Evolutionary conservation across 53 echinoderm and acorn worm species (phyloP), one percentile per base, ranked within the genome.

Genomic region (Crossaster papposus): DNA sequence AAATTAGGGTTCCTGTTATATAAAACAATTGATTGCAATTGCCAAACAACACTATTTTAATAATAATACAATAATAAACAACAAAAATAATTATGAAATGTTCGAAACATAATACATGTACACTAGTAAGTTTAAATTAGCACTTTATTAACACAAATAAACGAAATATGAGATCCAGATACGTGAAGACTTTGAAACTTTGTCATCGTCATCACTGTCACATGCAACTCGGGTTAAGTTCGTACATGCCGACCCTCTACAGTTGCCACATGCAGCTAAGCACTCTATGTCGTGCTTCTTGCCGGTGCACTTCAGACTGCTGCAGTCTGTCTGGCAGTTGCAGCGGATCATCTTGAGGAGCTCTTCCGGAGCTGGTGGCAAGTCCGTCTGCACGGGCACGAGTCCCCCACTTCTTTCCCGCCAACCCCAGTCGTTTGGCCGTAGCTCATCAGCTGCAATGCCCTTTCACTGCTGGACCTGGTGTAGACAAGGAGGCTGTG

Each of bases 401-500:
- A 86, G 85, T 15, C 34, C 30, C 5, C 80, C 63, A 64, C 51
- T 64, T 34, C 23, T 71, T 15, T 62, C 62, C 22, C 14, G 4
- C 62, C 62, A 62, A 8, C 62, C 22, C 62, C 62, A 62, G 4
- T 3, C 62, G 4, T 62, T 2, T 62, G 62, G 62, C 62, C 4
- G 55, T 23, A 92, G 36, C 10, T 64, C 18, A 20, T 68, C 51
- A 17, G 30, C 88, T 58, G 68, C n/a, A n/a, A n/a, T 81, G 36
- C 84, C 82, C 52, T 82, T 93, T 91, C 93, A 88, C 31, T 73
- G 83, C 89, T 88, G 94, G 15, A 94, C 65, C 71, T 94, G 94
- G 35, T 64, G 84, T 94, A 91, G 36, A 94, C 94, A n/a, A 89
- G 26, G 78, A 94, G 33, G 52, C 94, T 94, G 53, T 91, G 89